Evolutionary conservation across 2,113 vertebrate species (phyloP), one percentile per base, ranked within the genome.

Genomic region (Forbesichthys papilliferus): DNA sequence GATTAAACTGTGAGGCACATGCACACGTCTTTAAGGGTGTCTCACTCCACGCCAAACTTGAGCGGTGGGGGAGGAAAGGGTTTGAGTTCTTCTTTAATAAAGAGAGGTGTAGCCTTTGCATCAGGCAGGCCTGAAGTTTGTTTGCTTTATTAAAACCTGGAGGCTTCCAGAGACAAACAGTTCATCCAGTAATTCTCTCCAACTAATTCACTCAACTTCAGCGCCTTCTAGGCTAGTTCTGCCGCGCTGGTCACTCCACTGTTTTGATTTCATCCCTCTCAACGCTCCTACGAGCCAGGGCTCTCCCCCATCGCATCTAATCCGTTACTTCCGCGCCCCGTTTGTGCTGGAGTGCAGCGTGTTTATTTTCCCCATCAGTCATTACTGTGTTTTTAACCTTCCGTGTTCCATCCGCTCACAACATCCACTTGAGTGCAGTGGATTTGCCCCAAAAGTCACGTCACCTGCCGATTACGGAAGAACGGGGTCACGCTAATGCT

Each of bases 81-180:
- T 60, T 69, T 64, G 67, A 77, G 63, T 66, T 69, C 42, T 78
- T 80, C 27, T 27, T 75, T 77, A 87, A 74, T 84, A 75, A 87
- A 81, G 68, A 66, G 57, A 68, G 34, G 64, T 58, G 33, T 27
- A 64, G 27, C 12, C 42, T 73, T 14, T 55, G 20, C 63, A 68
- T 72, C 62, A 0, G 56, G 51, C 62, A 68, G 47, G 56, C 27
- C 49, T 9, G 0, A 14, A 34, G 69, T 48, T 59, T 64, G 34
- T 16, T 60, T 57, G 61, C 56, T 75, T 79, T 79, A 76, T 84
- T 84, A 78, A 81, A 81, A 70, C 59, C 51, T 36, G 11, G 51
- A 51, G 68, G 59, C 63, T 65, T 18, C 59, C 11, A 9, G 33
- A 46, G 33, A 27, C 12, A 52, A 55, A 59, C 56, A 47, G 11